Evolutionary conservation across 1,140 invertebrate species (phyloP), one percentile per base, ranked within the genome.

Genomic region (Helicoverpa zea): DNA sequence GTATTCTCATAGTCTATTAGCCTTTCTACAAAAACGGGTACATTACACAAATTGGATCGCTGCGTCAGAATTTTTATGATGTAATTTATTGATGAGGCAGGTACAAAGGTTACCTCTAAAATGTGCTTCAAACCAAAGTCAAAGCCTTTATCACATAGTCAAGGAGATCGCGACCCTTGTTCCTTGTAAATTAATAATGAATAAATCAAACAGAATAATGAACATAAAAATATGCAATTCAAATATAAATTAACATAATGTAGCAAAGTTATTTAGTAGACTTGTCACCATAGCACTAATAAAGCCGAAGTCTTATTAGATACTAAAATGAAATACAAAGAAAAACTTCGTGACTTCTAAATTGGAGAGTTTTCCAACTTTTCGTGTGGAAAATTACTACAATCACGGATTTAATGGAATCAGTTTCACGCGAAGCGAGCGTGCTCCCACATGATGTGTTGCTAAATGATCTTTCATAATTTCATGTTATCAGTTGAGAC

Each of bases 251-350:
- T 72, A 72, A 72, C 49, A 72, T 52, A 72, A 5, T 51, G 23
- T 30, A n/a, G 49, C 64, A 18, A 49, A 72, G 16, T 14, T 47
- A 75, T 59, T 47, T 75, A 49, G 56, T 61, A 75, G 14, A 58
- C 5, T 58, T n/a, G 30, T 75, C 54, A 75, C 72, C 35, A 75
- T 9, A 13, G 23, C 30, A 75, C 30, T 54, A 72, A 72, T 51
- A 23, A 54, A 54, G 35, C 35, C 35, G 35, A 43, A 43, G n/a
- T 47, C 63, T 66, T 35, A 66, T 66, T 66, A 30, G 35, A 66
- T 43, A 58, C 70, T 73, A 56, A 73, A 73, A 56, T 35, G 29
- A 30, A 56, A 56, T 73, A 73, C 70, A 73, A 73, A 73, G 70
- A 73, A 73, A 66, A 51, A 49, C 30, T 16, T 58, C 70, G 70